Evolutionary conservation across 2,797 vertebrate genomes (phyloP).

Genomic region (Paedocypris micromegethes): DNA sequence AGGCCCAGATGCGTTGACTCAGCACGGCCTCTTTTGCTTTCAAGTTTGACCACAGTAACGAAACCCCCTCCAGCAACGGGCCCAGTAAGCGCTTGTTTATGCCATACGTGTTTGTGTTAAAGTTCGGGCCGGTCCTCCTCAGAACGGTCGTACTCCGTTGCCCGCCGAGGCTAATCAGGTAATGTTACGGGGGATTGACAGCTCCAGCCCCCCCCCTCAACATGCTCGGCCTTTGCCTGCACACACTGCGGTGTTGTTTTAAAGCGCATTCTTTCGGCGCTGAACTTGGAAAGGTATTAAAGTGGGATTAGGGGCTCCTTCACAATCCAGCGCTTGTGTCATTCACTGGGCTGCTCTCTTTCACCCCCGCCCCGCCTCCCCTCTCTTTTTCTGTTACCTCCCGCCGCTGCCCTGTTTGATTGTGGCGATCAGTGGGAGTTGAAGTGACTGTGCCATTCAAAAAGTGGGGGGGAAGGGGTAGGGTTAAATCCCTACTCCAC

Average conservation of each 20-base stretch:
- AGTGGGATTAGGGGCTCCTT: constrained; percentile 88
- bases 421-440: constrained; percentile 86
- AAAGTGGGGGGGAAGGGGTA: constrained; percentile 72
- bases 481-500: constrained; percentile 89
- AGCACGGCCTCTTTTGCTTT: constrained; percentile 40
- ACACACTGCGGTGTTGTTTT: constrained; percentile 81
- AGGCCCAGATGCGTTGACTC: constrained; percentile 44
- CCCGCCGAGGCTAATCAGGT: constrained; percentile 69
- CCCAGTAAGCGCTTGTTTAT: constrained; percentile 32
- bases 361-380: constrained; percentile 42
- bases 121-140: constrained; percentile 38
- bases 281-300: constrained; percentile 97
- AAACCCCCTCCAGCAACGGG: constrained; percentile 41
- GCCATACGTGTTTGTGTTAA: constrained; percentile 17
- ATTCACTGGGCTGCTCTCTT: constrained; percentile 78
- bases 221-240: constrained; percentile 68
- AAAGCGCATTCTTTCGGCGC: constrained; percentile 87
- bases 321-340: constrained; percentile 89
- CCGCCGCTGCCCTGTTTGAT: constrained; percentile 77
- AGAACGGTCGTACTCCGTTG: constrained; percentile 46
- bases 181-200: constrained; percentile 72
- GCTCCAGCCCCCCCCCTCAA: constrained; percentile 36
- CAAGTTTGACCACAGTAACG: constrained; percentile 45
- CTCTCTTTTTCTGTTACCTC: constrained; percentile 56
- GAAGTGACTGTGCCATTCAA: constrained; percentile 88